phyloP scores from a whole-genome alignment of 2,797 vertebrate species.

The Coilia nasus region DNA sequence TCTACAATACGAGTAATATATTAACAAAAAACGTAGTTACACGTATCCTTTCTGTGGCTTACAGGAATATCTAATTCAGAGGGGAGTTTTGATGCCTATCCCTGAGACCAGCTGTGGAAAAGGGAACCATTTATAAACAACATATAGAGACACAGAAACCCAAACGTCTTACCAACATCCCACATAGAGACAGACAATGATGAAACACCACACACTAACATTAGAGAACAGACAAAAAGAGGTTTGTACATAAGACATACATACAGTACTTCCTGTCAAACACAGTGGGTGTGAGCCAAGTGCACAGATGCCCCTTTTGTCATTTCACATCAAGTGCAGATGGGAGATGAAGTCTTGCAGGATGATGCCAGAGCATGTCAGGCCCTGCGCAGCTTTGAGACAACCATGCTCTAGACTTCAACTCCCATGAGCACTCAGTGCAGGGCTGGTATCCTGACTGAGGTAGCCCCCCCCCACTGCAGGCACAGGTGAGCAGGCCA shows the following conservation, averaged over 20 bases:
- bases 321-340: neutral
- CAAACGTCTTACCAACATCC: neutral
- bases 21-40: neutral
- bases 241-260: neutral
- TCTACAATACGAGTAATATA: neutral
- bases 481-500: slow-evolving; percentile 20
- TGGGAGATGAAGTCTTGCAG: slow-evolving; percentile 16
- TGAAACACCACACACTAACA: neutral
- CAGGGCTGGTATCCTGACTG: neutral
- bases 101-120: neutral
- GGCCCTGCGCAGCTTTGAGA: neutral
- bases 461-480: slow-evolving; percentile 18
- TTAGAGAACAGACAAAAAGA: neutral
- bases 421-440: slow-evolving; percentile 26
- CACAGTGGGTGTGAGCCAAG: neutral
- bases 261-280: neutral
- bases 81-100: neutral
- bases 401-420: slow-evolving; percentile 28
- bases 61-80: neutral
- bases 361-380: neutral
- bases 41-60: neutral
- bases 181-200: slow-evolving; percentile 4
- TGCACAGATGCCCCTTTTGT: neutral
- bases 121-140: neutral
- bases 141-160: neutral